Percentiles rank a stretch among this genome's conserved stretches.
These are phyloP conservation scores for Sebastes variabilis DNA, from an alignment of 2,797 vertebrate species.

Conservation along the genomic window DNA sequence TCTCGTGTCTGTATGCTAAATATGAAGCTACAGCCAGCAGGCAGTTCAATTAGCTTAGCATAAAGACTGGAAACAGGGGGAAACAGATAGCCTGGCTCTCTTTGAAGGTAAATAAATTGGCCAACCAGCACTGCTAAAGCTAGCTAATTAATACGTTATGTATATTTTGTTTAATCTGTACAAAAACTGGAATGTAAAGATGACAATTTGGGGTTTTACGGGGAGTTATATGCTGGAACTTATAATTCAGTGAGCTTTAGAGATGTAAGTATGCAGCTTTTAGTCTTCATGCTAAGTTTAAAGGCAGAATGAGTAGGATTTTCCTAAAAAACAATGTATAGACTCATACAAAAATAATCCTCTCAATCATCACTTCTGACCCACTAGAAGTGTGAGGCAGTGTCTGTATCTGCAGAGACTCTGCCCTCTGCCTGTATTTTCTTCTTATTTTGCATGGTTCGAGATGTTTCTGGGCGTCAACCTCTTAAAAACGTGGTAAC, in stretches of 20 bases:
- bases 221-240: not conserved
- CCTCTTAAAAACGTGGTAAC: too few species aligned
- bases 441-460: too few species aligned
- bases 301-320: too few species aligned
- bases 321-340: too few species aligned
- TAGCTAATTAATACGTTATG: not conserved
- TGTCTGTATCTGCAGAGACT: too few species aligned
- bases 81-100: not conserved
- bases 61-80: not conserved
- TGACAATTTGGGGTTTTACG: not conserved
- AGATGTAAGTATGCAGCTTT: not conserved
- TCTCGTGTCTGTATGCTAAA: not conserved
- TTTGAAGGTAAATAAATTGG: not conserved
- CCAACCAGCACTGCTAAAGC: not conserved
- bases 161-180: not conserved
- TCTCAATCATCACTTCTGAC: too few species aligned
- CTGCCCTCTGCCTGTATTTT: too few species aligned
- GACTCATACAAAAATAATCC: too few species aligned
- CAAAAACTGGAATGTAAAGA: not conserved
- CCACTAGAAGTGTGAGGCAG: rapidly evolving
- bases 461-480: too few species aligned
- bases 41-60: not conserved
- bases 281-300: too few species aligned
- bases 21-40: not conserved
- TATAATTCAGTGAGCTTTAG: not conserved